A percentile compares a stretch with the other conserved stretches of the same genome.
phyloP scores from a whole-genome alignment of 2,888 invertebrate genomes.

The Xylocampa areola region DNA sequence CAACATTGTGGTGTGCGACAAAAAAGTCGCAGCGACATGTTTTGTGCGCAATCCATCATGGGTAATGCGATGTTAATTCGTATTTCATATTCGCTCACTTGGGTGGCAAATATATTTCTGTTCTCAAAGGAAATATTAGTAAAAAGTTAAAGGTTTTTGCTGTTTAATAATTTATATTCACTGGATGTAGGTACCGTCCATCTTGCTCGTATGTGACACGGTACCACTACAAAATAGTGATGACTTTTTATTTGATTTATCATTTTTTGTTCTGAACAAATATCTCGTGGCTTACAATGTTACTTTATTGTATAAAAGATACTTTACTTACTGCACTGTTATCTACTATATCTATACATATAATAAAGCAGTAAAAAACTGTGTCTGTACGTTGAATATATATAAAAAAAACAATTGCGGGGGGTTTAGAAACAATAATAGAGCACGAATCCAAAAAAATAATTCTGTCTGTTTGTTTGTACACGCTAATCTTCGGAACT shows the following conservation, averaged over 20 bases:
- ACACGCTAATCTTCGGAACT: too few species aligned
- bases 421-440: too few species aligned
- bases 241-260: background rate
- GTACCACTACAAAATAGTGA: conserved; percentile 4
- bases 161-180: conserved; percentile 19
- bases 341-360: too few species aligned
- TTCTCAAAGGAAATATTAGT: conserved; percentile 2
- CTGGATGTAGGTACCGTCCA: conserved; percentile 4
- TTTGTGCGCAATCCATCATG: conserved; percentile 12
- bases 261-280: conserved; percentile 1
- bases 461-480: too few species aligned
- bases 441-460: too few species aligned
- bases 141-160: conserved; percentile 24
- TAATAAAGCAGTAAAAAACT: too few species aligned
- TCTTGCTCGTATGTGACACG: conserved; percentile 3
- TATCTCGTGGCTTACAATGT: background rate
- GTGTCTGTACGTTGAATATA: too few species aligned
- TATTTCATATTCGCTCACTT: conserved; percentile 19
- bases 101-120: conserved; percentile 43
- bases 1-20: conserved; percentile 20
- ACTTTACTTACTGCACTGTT: too few species aligned
- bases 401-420: too few species aligned
- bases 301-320: too few species aligned
- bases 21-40: conserved; percentile 32
- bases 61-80: conserved; percentile 25